Base-by-base conservation (phyloP, 2,888 invertebrate species). In the Rhodophaea formosa region DNA sequence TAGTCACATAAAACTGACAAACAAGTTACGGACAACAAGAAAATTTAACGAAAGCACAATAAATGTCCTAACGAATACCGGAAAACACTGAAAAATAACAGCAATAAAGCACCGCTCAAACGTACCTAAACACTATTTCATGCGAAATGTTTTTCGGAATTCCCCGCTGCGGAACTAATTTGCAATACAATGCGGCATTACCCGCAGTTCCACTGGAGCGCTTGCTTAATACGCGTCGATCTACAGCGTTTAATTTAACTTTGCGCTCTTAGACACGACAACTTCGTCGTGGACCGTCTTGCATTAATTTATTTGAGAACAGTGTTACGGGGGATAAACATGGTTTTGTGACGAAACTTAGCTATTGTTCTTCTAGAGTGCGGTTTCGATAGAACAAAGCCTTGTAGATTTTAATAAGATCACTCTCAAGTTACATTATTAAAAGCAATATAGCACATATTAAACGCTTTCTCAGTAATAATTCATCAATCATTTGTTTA, bases 161-260 rank as follows among this genome's bases (percentile, higher is more conserved):
- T 61, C 39, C 53, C 53, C 42, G 43, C 52, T 57, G 57, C 62
- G 59, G 69, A 82, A 80, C 79, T 82, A 82, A 84, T 86, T 82
- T 81, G 74, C 77, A 82, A 76, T 82, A 84, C 83, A 86, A 85
- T 83, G 80, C 84, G 68, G 68, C 61, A 61, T 62, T 61, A 67
- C 65, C 58, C 65, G 60, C 67, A 70, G 72, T 75, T 68, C 72
- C 72, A 80, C 72, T 79, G 77, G 75, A 80, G 74, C 74, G 70
- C 64, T 69, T 69, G 75, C 70, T 79, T 73, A 73, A 74, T 70
- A 77, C 78, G 77, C 80, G 80, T 81, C 84, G 80, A 82, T 83
- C 77, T 84, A 75, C 78, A 75, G 66, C 81, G 74, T 86, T 82
- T 83, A 88, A 88, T 88, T 84, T 86, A 88, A 87, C 79, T 88